Conservation (phyloP, 2,113 vertebrate genomes). For the Hemichromis elongatus region DNA sequence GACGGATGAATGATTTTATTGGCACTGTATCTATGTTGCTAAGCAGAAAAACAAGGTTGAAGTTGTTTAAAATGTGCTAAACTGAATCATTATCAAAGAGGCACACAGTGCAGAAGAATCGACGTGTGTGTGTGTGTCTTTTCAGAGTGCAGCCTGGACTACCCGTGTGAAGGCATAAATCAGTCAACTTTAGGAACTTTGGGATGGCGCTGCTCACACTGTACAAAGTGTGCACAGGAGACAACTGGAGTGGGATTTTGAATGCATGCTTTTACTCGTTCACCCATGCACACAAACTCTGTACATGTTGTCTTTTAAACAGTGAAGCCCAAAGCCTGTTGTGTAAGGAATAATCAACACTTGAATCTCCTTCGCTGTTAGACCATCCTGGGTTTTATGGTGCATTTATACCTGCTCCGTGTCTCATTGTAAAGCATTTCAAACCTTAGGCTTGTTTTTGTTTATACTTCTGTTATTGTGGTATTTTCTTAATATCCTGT, state of each 20-base stretch:
- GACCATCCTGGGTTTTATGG: background rate
- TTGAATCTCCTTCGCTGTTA: background rate
- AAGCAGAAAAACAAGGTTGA: background rate
- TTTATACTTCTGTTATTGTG: background rate
- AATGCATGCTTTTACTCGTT: background rate
- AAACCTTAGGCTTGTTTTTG: background rate
- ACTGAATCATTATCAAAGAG: background rate
- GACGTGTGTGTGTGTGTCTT: background rate
- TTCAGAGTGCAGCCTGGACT: background rate
- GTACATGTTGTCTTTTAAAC: background rate
- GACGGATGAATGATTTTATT: background rate
- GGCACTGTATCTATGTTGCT: background rate
- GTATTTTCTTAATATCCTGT: background rate
- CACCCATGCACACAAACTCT: background rate
- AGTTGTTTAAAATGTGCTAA: background rate
- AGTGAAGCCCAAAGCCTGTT: background rate
- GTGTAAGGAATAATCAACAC: background rate
- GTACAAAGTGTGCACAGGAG: constrained; percentile 4
- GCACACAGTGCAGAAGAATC: background rate
- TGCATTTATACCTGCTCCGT: background rate
- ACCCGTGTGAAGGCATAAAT: background rate
- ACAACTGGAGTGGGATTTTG: constrained; percentile 2
- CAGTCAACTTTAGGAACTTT: background rate
- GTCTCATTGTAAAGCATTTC: background rate
- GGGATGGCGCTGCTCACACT: background rate